Evolutionary conservation across 2,113 vertebrate genomes (phyloP).

Genomic region (Sorex araneus): DNA sequence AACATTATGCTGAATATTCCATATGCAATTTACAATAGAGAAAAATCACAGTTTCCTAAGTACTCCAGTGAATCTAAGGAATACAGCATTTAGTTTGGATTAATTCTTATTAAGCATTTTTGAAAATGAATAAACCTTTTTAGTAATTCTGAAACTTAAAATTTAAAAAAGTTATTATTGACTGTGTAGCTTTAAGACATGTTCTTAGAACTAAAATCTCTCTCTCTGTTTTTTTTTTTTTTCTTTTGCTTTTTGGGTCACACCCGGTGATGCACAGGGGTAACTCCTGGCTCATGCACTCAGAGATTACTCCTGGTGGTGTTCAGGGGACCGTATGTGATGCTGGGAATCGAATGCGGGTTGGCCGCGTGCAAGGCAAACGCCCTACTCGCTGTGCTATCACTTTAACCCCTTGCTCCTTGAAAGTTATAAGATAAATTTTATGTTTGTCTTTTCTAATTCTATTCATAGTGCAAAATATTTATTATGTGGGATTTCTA

Average conservation of each 20-base stretch:
- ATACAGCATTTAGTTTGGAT: neutral
- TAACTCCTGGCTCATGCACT: no score
- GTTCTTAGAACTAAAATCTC: constrained; percentile 9
- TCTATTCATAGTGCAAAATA: constrained; percentile 6
- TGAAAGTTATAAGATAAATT: neutral
- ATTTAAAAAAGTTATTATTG: neutral
- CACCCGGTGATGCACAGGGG: no score
- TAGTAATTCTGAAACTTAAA: neutral
- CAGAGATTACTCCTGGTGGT: no score
- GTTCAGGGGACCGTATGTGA: no score
- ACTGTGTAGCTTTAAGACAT: neutral
- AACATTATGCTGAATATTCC: neutral
- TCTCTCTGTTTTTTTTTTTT: no score
- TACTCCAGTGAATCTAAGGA: no score
- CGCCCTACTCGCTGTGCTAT: no score
- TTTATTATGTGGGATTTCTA: neutral
- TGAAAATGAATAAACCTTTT: constrained; percentile 8
- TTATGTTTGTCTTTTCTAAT: neutral
- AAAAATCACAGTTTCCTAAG: neutral
- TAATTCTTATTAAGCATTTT: neutral
- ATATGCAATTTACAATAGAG: neutral
- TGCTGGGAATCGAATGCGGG: no score
- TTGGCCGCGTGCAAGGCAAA: no score
- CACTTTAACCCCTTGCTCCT: no score
- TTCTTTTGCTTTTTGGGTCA: no score